Evolutionary conservation across 2,797 vertebrate species (phyloP).

Genomic region (Scomberomorus guttatus): DNA sequence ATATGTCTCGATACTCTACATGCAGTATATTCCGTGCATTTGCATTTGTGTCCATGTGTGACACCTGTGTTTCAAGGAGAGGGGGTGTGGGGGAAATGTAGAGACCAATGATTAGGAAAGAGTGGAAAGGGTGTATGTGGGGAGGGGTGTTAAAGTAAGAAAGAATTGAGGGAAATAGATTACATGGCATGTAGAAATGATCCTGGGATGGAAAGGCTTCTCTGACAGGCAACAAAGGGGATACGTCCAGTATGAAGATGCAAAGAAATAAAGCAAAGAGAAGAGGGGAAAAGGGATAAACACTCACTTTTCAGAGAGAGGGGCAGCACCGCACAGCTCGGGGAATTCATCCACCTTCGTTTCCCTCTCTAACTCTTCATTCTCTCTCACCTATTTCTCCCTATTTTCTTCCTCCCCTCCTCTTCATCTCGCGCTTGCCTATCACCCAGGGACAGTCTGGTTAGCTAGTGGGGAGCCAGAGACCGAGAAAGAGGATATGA

Average conservation of each 20-base stretch:
- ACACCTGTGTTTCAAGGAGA: background rate
- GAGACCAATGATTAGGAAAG: background rate
- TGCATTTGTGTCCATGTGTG: slow-evolving; percentile 4
- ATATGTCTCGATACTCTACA: background rate
- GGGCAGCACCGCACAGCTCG: slow-evolving; percentile 41
- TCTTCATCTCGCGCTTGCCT: slow-evolving; percentile 61
- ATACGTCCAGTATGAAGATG: slow-evolving; percentile 14
- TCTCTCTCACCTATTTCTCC: slow-evolving; percentile 50
- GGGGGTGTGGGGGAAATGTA: background rate
- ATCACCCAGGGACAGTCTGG: slow-evolving; percentile 71
- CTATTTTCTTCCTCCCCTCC: slow-evolving; percentile 52
- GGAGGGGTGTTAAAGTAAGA: slow-evolving; percentile 15
- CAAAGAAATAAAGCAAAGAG: slow-evolving; percentile 26
- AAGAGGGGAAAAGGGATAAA: slow-evolving; percentile 16
- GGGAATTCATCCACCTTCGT: slow-evolving; percentile 56
- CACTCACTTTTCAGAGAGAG: slow-evolving; percentile 32
- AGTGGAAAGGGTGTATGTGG: background rate
- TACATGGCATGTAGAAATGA: slow-evolving; percentile 31
- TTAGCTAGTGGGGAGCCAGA: slow-evolving; percentile 51
- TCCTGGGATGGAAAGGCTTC: slow-evolving; percentile 23
- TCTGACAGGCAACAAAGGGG: slow-evolving; percentile 33
- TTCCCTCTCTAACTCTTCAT: slow-evolving; percentile 43
- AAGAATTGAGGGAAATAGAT: slow-evolving; percentile 7
- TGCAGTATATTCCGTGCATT: background rate
- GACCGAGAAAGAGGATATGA: slow-evolving; percentile 58